Percentiles rank a stretch among this genome's conserved stretches.
phyloP scores from a whole-genome alignment of 2,888 invertebrate genomes.

The Seladonia tumulorum region DNA sequence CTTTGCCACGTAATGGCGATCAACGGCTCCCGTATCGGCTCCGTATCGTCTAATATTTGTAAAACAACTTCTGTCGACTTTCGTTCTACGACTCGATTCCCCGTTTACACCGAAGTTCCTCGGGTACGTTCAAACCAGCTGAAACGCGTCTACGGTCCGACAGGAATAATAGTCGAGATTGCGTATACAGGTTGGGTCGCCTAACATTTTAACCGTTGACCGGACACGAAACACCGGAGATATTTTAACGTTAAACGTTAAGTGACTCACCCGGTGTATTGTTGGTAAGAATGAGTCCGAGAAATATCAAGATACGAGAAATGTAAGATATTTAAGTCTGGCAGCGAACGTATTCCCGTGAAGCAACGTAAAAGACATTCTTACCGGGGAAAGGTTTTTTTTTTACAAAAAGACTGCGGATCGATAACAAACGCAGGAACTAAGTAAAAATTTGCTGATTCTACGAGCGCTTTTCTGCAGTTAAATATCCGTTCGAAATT shows the following conservation, averaged over 20 bases:
- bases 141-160: neutral
- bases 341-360: neutral
- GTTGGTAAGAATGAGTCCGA: neutral
- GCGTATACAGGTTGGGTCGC: neutral
- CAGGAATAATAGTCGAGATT: neutral
- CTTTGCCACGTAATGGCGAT: neutral
- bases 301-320: neutral
- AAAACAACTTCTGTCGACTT: conserved; percentile 21
- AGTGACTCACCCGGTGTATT: neutral
- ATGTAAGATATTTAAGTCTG: neutral
- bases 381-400: neutral
- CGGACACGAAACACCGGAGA: too few relatives aligned
- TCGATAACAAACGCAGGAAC: neutral
- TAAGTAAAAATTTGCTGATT: neutral
- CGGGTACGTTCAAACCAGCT: neutral
- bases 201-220: neutral
- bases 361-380: conserved; percentile 3
- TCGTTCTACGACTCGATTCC: neutral
- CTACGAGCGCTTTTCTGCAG: neutral
- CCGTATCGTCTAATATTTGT: neutral
- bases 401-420: neutral
- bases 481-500: neutral
- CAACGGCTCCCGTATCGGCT: neutral
- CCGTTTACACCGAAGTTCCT: neutral
- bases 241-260: neutral